Evolutionary conservation across 1,140 invertebrate genomes (phyloP).

Genomic region (Tachypleus tridentatus): DNA sequence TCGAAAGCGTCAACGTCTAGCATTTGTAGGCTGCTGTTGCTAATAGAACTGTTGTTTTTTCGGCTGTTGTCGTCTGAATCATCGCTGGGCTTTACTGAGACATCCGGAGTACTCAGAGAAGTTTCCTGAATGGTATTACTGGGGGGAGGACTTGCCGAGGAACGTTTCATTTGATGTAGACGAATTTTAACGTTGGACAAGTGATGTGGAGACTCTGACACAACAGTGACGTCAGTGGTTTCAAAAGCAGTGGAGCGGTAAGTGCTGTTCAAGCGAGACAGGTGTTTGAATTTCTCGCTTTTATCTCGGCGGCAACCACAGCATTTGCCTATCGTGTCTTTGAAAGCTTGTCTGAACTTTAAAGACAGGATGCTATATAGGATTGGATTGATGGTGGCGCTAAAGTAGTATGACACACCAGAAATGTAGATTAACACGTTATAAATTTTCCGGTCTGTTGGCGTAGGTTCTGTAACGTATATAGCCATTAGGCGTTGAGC

Average conservation of each 20-base stretch:
- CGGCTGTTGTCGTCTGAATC: no score
- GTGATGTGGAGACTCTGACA: no score
- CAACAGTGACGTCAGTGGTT: not conserved
- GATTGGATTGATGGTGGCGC: slow-evolving; percentile 69
- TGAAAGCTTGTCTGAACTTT: slow-evolving; percentile 58
- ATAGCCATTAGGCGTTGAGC: slow-evolving; percentile 54
- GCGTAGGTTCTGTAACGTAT: slow-evolving; percentile 44
- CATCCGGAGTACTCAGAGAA: no score
- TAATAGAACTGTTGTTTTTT: not conserved
- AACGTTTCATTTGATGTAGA: no score
- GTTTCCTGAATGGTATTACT: no score
- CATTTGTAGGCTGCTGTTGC: slow-evolving; percentile 1
- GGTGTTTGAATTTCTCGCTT: not conserved
- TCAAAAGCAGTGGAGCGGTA: not conserved
- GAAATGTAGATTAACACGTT: slow-evolving; percentile 60
- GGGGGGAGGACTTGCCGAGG: no score
- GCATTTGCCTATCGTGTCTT: slow-evolving; percentile 17
- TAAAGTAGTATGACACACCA: slow-evolving; percentile 67
- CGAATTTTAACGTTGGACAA: no score
- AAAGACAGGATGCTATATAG: slow-evolving; percentile 71
- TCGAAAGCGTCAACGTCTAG: not conserved
- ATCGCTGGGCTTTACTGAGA: no score
- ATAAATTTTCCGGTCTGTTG: slow-evolving; percentile 52
- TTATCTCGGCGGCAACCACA: not conserved
- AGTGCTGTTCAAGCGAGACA: not conserved